These are phyloP conservation scores for Crossoptilon crossoptilon DNA, from an alignment of 2,797 vertebrate genomes.

Conservation along the genomic window DNA sequence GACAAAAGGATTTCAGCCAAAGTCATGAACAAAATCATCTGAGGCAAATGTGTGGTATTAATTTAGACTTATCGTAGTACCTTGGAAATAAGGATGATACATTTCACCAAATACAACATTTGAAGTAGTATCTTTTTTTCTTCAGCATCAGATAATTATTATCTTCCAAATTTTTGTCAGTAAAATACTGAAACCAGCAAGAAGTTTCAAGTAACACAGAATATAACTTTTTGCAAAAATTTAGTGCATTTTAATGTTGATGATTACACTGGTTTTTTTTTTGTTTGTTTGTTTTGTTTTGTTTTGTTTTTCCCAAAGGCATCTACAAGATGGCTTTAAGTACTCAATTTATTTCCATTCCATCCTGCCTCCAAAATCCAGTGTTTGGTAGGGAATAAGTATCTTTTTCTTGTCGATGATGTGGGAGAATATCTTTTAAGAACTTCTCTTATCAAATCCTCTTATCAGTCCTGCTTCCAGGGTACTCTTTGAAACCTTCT, in stretches of 20 bases:
- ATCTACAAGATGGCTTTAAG: not conserved
- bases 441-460: not conserved
- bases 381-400: not conserved
- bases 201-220: not conserved
- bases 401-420: not conserved
- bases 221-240: not conserved
- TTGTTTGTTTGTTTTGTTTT: not conserved
- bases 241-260: not conserved
- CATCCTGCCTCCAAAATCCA: not conserved
- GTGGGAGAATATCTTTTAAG: not conserved
- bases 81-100: constrained; percentile 11
- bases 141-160: not conserved
- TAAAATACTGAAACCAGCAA: not conserved
- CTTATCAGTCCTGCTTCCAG: not conserved
- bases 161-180: not conserved
- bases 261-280: too few relatives aligned
- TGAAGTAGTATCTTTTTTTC: not conserved
- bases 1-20: not conserved
- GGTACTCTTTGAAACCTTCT: not conserved
- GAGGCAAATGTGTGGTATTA: not conserved
- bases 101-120: not conserved
- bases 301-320: not conserved
- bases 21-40: not conserved
- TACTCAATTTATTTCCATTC: not conserved
- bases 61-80: constrained; percentile 8